phyloP scores from a whole-genome alignment of 2,888 invertebrate genomes.

The Plagodis pulveraria region DNA sequence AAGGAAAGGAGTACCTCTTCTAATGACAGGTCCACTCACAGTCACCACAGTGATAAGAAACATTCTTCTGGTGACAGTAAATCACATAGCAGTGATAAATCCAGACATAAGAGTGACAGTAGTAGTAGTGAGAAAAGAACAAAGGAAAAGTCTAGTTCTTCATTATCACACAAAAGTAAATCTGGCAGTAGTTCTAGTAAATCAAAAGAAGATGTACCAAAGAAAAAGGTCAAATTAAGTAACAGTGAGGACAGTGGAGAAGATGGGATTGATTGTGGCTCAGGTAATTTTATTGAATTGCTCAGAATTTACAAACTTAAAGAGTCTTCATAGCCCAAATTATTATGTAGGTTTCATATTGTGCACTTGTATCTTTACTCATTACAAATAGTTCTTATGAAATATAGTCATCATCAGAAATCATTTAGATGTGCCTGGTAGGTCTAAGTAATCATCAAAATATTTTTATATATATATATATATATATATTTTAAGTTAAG shows the following conservation, averaged over 20 bases:
- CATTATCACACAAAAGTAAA: conserved; percentile 60
- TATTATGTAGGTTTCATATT: neutral
- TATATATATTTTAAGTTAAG: no score
- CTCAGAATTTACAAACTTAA: neutral
- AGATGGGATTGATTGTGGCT: conserved; percentile 89
- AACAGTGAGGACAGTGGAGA: conserved; percentile 68
- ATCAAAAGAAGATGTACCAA: conserved; percentile 73
- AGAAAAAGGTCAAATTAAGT: conserved; percentile 65
- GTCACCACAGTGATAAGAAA: conserved; percentile 67
- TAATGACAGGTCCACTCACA: conserved; percentile 69
- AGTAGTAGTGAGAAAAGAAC: conserved; percentile 61
- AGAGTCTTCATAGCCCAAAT: neutral
- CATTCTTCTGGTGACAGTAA: conserved; percentile 63
- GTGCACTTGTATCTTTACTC: neutral
- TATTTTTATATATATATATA: no score
- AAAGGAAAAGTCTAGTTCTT: conserved; percentile 67
- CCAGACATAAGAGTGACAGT: conserved; percentile 53
- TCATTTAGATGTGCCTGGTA: no score
- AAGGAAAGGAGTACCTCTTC: conserved; percentile 68
- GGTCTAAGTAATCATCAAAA: no score
- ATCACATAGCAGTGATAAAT: conserved; percentile 51
- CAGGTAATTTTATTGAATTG: conserved; percentile 68
- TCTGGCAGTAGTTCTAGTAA: conserved; percentile 54
- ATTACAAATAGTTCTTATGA: no score
- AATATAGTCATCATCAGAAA: no score